Evolutionary conservation across 2,113 vertebrate species (phyloP).

Genomic region (Thunnus thynnus): DNA sequence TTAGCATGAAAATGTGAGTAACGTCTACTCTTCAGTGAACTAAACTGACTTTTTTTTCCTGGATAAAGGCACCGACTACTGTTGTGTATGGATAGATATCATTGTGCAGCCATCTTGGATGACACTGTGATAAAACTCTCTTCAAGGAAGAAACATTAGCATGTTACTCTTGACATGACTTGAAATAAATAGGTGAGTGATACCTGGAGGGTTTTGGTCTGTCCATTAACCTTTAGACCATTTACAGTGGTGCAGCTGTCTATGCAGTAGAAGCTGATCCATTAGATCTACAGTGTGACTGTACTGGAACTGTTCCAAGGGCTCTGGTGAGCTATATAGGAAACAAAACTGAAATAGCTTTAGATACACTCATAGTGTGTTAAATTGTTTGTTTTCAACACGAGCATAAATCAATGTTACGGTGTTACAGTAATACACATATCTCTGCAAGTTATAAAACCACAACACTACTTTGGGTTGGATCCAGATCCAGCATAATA

Average conservation of each 20-base stretch:
- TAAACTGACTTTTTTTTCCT: too few species aligned
- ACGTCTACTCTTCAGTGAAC: too few species aligned
- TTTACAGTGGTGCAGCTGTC: not conserved
- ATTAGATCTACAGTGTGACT: not conserved
- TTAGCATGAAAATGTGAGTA: too few species aligned
- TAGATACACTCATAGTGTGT: not conserved
- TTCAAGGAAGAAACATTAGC: not conserved
- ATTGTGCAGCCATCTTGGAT: too few species aligned
- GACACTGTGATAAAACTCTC: too few species aligned
- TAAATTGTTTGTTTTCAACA: conserved; percentile 23
- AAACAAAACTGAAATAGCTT: conserved; percentile 11
- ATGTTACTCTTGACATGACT: not conserved
- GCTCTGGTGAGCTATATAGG: not conserved
- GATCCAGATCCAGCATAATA: conserved; percentile 17
- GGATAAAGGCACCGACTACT: too few species aligned
- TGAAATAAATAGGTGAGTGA: not conserved
- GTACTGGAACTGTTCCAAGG: not conserved
- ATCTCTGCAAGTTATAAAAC: conserved; percentile 26
- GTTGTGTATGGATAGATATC: too few species aligned
- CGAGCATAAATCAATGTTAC: conserved; percentile 22
- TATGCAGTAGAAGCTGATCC: not conserved
- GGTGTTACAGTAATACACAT: conserved; percentile 26
- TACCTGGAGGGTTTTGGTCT: not conserved
- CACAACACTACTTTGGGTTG: conserved; percentile 19
- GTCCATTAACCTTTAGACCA: not conserved